These are phyloP conservation scores for Corythornis cristatus DNA, from an alignment of 2,113 vertebrate genomes.

Conservation along the genomic window DNA sequence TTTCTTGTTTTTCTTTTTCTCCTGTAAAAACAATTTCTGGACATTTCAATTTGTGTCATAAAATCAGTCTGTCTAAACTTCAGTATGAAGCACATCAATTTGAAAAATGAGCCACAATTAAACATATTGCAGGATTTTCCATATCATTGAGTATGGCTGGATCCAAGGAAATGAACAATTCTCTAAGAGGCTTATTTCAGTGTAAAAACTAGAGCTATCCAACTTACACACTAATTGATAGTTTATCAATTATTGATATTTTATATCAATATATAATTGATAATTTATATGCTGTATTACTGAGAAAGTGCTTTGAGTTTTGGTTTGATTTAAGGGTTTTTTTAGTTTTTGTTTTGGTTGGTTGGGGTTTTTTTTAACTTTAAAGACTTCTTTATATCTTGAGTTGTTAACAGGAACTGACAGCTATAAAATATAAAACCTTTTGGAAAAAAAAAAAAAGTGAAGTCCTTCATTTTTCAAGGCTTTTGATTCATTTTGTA, in stretches of 20 bases:
- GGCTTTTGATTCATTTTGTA: conserved; percentile 42
- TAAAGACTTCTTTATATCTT: neutral
- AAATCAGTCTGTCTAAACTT: neutral
- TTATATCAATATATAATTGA: too few species aligned
- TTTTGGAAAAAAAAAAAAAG: neutral
- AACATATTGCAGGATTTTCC: neutral
- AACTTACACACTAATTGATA: neutral
- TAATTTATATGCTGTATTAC: neutral
- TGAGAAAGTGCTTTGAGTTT: neutral
- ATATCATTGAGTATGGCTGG: neutral
- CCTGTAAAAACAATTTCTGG: neutral
- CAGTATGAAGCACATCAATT: neutral
- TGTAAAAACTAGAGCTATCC: neutral
- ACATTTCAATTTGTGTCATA: neutral
- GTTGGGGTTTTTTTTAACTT: neutral
- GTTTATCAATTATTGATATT: too few species aligned
- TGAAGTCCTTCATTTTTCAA: conserved; percentile 3
- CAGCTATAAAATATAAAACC: neutral
- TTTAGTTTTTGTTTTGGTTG: neutral
- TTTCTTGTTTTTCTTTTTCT: neutral
- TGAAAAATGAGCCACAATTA: neutral
- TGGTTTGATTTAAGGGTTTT: neutral
- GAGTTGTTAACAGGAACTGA: neutral
- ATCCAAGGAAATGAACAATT: neutral
- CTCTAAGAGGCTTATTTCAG: neutral